These are phyloP conservation scores for Apostichopus parvimensis DNA, from an alignment of 35 echinoderm and acorn worm genomes.

Conservation along the genomic window DNA sequence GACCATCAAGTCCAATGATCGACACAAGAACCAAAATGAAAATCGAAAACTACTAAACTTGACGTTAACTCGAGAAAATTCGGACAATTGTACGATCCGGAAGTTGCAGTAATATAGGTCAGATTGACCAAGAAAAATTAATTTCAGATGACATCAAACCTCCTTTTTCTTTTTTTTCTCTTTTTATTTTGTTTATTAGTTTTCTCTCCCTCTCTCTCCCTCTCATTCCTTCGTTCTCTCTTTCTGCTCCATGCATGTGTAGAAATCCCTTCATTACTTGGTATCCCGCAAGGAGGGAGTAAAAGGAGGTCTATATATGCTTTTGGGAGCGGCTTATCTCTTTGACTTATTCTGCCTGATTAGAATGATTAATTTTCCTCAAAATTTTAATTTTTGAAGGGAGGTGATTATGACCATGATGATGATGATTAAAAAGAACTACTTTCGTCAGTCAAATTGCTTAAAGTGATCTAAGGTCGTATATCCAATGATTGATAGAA, in stretches of 20 bases:
- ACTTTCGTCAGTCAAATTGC: too few species aligned
- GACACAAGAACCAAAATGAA: too few species aligned
- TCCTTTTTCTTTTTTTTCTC: neutral
- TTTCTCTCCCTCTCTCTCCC: neutral
- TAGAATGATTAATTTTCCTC: neutral
- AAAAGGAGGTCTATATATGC: neutral
- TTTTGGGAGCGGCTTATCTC: neutral
- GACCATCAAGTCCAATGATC: too few species aligned
- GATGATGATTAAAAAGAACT: too few species aligned
- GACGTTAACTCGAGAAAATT: neutral
- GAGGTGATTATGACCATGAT: neutral
- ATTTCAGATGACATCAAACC: neutral
- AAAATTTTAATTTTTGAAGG: neutral
- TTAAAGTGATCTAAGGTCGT: too few species aligned
- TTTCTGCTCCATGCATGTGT: too few species aligned
- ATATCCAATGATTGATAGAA: too few species aligned
- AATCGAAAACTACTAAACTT: too few species aligned
- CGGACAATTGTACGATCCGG: neutral
- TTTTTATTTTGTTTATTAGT: too few species aligned
- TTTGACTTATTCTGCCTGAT: neutral
- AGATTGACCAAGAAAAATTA: neutral
- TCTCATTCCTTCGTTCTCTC: too few species aligned
- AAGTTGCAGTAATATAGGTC: neutral
- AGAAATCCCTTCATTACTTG: neutral
- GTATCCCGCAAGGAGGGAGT: neutral